Evolutionary conservation across 2,113 vertebrate genomes (phyloP), one percentile per base, ranked within the genome.

Genomic region (Orycteropus afer): DNA sequence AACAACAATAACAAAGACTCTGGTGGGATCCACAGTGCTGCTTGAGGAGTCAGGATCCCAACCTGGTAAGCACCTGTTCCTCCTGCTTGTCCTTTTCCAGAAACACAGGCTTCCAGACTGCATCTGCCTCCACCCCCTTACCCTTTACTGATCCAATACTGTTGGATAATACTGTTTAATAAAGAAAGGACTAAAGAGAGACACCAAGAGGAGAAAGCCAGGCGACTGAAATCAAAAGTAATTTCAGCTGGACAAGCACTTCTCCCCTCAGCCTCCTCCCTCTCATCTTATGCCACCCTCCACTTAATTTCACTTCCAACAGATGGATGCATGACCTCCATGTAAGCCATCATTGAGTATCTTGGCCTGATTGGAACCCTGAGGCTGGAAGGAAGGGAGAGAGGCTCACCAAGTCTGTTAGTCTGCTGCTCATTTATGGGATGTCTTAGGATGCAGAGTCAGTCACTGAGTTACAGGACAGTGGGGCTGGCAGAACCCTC

Each of bases 221-320:
- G n/a, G 49, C 1, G 1, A 42, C 59, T 59, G 71, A 29, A 9
- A 49, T 49, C 10, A 67, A 63, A 40, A 83, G 94, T 20, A 32
- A 27, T 45, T 57, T 81, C 59, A 40, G 81, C 73, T 65, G 53
- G 32, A 34, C n/a, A 76, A 6, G 10, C 4, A 4, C 3, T 2
- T 59, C 42, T 57, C 61, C 53, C 57, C 42, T 57, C n/a, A 11
- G 40, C 57, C 55, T 77, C 80, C 12, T 53, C 12, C 57, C 15
- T 18, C 12, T 6, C 63, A 59, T 34, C 57, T 15, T 1, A 34
- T 17, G 29, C 67, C 0, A 0, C 22, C 2, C 69, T 86, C 23
- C n/a, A 32, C 0, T 49, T 34, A 45, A 32, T 55, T 88, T 69
- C 55, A 49, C 23, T 74, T 34, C 57, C 27, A 90, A 25, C 1